Evolutionary conservation across 2,888 invertebrate species (phyloP).

Genomic region (Tenthredo amoena): DNA sequence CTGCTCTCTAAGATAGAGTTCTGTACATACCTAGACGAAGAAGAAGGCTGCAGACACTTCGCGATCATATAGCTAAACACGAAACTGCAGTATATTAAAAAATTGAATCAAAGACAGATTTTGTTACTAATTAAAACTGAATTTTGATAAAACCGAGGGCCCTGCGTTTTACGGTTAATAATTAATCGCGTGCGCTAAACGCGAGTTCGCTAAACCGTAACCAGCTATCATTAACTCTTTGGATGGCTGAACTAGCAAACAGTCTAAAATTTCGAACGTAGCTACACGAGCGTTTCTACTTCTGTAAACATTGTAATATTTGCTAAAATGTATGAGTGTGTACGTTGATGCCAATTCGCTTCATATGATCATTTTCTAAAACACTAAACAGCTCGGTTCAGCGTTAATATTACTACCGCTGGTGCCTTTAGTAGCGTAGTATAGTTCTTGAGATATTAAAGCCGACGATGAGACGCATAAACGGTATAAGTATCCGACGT

Average conservation of each 20-base stretch:
- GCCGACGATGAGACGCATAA: conserved; percentile 12
- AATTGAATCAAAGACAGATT: not conserved
- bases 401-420: not conserved
- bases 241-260: not conserved
- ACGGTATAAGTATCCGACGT: conserved; percentile 8
- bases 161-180: conserved; percentile 2
- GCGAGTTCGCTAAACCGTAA: not conserved
- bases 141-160: not conserved
- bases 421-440: not conserved
- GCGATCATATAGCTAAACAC: not conserved
- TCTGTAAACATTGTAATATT: too few relatives aligned
- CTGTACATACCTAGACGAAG: not conserved
- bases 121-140: not conserved
- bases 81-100: not conserved
- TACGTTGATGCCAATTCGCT: not conserved
- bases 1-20: not conserved
- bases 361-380: not conserved
- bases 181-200: not conserved
- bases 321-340: not conserved
- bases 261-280: not conserved
- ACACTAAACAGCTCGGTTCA: not conserved
- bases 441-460: conserved; percentile 42
- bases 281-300: too few relatives aligned
- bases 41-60: not conserved
- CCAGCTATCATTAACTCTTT: conserved; percentile 9